These are phyloP conservation scores for Drosophila persimilis DNA, from an alignment of 1,140 invertebrate genomes.

Conservation along the genomic window DNA sequence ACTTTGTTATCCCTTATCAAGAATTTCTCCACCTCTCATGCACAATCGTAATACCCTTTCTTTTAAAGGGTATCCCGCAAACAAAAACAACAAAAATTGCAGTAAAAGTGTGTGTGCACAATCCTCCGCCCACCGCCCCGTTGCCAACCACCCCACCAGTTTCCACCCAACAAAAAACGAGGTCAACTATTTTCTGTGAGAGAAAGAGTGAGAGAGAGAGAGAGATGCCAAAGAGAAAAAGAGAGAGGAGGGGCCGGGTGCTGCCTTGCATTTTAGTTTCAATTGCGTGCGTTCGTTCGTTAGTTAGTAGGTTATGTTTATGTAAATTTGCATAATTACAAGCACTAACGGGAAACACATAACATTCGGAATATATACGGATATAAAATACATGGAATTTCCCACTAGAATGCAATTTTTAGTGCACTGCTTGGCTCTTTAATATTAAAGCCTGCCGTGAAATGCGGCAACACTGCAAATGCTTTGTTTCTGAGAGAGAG, in stretches of 20 bases:
- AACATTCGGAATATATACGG: not conserved
- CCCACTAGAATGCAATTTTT: too few species aligned
- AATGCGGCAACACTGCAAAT: conserved; percentile 28
- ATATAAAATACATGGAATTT: not conserved
- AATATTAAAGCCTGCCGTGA: conserved; percentile 12
- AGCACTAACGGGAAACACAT: not conserved
- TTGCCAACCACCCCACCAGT: too few species aligned
- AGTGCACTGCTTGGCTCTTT: too few species aligned
- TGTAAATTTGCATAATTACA: conserved; percentile 78
- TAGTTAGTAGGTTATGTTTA: conserved; percentile 80
- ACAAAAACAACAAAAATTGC: conserved; percentile 55
- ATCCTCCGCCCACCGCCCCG: conserved; percentile 11
- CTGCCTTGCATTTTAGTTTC: conserved; percentile 56
- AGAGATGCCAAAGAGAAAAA: conserved; percentile 4
- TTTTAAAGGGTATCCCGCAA: conserved; percentile 4
- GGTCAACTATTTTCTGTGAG: conserved; percentile 72
- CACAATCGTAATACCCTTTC: too few species aligned
- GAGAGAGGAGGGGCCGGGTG: not conserved
- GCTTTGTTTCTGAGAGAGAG: not conserved
- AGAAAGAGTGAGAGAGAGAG: conserved; percentile 14
- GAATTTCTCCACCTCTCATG: too few species aligned
- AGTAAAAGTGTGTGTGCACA: conserved; percentile 74
- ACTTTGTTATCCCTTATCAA: too few species aligned
- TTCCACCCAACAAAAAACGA: conserved; percentile 58
- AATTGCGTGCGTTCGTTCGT: conserved; percentile 69